Base-by-base conservation (phyloP, 2,888 invertebrate species). In the Cephonodes hylas region DNA sequence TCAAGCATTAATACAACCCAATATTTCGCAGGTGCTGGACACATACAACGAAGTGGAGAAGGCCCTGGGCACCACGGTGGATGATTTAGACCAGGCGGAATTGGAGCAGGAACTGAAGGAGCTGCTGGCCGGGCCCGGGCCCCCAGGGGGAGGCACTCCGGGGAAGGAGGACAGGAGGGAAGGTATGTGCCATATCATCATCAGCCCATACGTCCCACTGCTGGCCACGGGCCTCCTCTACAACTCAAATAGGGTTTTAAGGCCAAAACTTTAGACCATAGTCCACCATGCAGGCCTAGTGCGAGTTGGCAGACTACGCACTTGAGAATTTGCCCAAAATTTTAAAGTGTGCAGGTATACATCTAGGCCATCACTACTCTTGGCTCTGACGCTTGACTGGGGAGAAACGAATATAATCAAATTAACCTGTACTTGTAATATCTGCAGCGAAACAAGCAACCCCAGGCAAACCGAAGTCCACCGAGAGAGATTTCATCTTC, bases 61-160 rank as follows among this genome's bases (percentile, higher is more conserved):
- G 46, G 88, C 86, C 0, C 67, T 91, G 0, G 85, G 93, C 0
- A 90, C 91, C 15, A 80, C 93, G 0, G 72, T 92, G 0, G 90
- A 92, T 0, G 93, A 93, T 23, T 79, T 88, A 3, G 93, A 94
- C 63, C 94, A 95, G 23, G 81, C 92, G 0, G 96, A 96, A 48
- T 80, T 95, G 15, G 96, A 97, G 76, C 87, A 93, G 6, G 96
- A 96, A 79, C 80, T 96, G 45, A 91, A 88, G 27, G 94, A 95
- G 31, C 76, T 96, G 27, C 78, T 96, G 57, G 81, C 83, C 0
- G 75, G 70, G 0, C 77, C 83, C 0, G 73, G 69, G 0, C 69
- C 70, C 0, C 77, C 81, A 0, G 70, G 79, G 0, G 87, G 83
- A 0, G 84, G 82, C 0, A 82, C 83, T 0, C 80, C 85, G 0